Conservation (phyloP, 2,113 vertebrate genomes). For the Atlantisia rogersi region DNA sequence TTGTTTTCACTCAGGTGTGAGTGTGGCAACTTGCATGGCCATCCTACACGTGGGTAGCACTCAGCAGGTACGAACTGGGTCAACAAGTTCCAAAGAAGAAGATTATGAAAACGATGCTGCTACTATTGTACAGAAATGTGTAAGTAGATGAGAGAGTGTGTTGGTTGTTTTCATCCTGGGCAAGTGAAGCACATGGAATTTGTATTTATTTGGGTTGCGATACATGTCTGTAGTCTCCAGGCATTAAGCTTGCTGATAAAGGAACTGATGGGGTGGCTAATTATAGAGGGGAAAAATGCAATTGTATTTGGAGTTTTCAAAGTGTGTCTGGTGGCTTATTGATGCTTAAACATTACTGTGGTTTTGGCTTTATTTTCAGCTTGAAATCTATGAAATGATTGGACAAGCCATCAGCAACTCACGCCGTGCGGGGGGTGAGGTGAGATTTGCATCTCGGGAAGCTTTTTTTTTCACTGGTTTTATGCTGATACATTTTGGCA, state of each 20-base stretch:
- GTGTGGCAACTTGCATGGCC: constrained; percentile 97
- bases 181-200: not conserved
- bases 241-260: not conserved
- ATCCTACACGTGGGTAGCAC: constrained; percentile 95
- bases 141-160: constrained; percentile 64
- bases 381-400: constrained; percentile 99
- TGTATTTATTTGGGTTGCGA: not conserved
- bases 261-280: not conserved
- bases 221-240: not conserved
- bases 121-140: constrained; percentile 99
- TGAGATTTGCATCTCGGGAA: constrained; percentile 44
- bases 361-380: constrained; percentile 75
- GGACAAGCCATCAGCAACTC: constrained; percentile 96
- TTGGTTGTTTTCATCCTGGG: not conserved
- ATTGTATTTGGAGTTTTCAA: not conserved
- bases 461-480: not conserved
- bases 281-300: not conserved
- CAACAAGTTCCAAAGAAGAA: constrained; percentile 95
- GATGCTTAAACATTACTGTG: accelerated
- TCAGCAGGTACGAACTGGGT: constrained; percentile 91
- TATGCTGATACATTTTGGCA: not conserved
- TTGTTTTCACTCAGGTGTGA: constrained; percentile 83
- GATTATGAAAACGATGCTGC: constrained; percentile 98
- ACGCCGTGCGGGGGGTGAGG: constrained; percentile 95
- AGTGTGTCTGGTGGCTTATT: not conserved